Evolutionary conservation across 1,140 invertebrate species (phyloP).

Genomic region (Penaeus indicus): DNA sequence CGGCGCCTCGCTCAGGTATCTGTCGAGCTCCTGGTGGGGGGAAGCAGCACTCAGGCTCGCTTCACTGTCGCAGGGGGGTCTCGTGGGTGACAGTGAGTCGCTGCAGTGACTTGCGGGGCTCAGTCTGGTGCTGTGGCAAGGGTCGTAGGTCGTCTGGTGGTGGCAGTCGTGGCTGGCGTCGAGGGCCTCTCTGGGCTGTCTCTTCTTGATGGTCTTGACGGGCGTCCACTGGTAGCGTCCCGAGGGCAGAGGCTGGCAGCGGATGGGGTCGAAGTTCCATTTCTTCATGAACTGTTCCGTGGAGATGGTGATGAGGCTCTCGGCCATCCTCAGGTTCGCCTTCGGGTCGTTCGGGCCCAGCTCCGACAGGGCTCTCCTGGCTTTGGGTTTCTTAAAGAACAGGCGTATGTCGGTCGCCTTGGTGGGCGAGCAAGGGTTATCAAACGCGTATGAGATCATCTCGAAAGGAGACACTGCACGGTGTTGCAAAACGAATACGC

Average conservation of each 20-base stretch:
- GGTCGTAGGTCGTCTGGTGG: background rate
- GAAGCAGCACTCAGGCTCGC: too few species aligned
- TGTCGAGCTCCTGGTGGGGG: too few species aligned
- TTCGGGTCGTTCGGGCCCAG: conserved; percentile 48
- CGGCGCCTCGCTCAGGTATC: background rate
- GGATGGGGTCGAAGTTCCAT: conserved; percentile 53
- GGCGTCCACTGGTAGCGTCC: conserved; percentile 47
- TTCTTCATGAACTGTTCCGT: conserved; percentile 50
- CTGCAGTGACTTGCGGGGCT: too few species aligned
- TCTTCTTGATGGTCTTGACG: background rate
- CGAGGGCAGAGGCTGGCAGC: background rate
- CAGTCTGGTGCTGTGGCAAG: background rate
- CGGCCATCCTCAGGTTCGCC: conserved; percentile 53
- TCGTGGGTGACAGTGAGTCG: too few species aligned
- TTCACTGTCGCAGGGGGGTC: too few species aligned
- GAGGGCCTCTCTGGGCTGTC: background rate
- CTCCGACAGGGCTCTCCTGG: conserved; percentile 38
- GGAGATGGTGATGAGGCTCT: conserved; percentile 35
- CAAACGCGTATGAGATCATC: conserved; percentile 46
- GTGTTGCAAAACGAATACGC: background rate
- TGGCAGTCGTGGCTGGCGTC: background rate
- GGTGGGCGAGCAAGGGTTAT: conserved; percentile 7
- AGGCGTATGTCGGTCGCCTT: conserved; percentile 28
- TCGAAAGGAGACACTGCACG: background rate
- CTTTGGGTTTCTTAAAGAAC: conserved; percentile 35